Percentiles rank a stretch among this genome's conserved stretches.
Conservation (phyloP, 2,888 invertebrate species). For the Gastracanthus pulcherrimus region DNA sequence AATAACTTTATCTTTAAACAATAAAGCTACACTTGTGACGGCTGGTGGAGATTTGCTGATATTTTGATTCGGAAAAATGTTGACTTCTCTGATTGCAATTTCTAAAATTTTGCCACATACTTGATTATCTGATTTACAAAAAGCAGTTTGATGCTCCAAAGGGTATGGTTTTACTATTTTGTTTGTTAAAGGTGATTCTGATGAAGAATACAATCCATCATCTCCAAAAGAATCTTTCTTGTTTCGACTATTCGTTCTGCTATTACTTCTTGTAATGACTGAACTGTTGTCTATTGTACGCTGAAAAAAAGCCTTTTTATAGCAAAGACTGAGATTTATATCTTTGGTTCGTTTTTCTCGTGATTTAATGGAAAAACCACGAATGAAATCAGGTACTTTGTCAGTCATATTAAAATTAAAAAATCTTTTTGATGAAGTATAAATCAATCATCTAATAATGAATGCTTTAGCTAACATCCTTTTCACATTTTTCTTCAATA, state of each 20-base stretch:
- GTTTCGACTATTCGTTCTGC: conserved; percentile 24
- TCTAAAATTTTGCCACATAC: conserved; percentile 69
- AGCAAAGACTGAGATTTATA: conserved; percentile 41
- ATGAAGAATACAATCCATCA: conserved; percentile 67
- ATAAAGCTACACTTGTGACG: conserved; percentile 66
- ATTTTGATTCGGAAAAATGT: conserved; percentile 60
- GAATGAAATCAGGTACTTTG: conserved; percentile 47
- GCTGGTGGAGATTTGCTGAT: conserved; percentile 59
- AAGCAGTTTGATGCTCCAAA: conserved; percentile 59
- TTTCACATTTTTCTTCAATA: no score
- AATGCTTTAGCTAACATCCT: no score
- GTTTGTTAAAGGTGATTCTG: conserved; percentile 66
- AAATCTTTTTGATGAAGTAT: no score
- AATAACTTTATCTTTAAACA: conserved; percentile 69
- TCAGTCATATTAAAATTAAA: conserved; percentile 32
- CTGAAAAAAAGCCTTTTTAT: conserved; percentile 49
- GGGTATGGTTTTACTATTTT: conserved; percentile 68
- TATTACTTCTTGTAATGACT: conserved; percentile 52
- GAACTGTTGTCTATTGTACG: conserved; percentile 54
- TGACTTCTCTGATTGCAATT: conserved; percentile 70
- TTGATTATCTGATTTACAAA: conserved; percentile 59
- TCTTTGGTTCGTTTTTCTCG: conserved; percentile 38
- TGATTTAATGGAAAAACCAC: conserved; percentile 36
- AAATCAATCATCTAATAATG: no score
- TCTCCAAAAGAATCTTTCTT: conserved; percentile 58